phyloP scores from a whole-genome alignment of 1,140 invertebrate species.

The Glossosoma conforme region DNA sequence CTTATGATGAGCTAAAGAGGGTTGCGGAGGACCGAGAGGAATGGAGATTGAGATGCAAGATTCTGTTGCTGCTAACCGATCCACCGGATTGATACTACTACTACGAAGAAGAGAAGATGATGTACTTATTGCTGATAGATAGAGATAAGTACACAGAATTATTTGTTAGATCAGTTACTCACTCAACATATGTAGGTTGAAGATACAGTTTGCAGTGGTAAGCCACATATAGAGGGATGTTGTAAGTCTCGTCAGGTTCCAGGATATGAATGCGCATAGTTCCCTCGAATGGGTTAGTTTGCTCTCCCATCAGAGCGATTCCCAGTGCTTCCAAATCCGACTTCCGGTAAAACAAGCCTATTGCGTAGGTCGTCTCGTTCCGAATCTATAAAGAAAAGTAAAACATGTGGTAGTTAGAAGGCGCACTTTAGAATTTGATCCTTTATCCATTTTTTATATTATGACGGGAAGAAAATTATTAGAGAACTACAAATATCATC shows the following conservation, averaged over 20 bases:
- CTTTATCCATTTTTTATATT: too few relatives aligned
- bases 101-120: too few relatives aligned
- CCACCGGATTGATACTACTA: too few relatives aligned
- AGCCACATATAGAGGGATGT: conserved; percentile 72
- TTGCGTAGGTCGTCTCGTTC: conserved; percentile 71
- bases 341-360: conserved; percentile 71
- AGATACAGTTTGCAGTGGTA: conserved; percentile 75
- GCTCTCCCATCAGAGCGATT: conserved; percentile 57
- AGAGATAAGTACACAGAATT: too few relatives aligned
- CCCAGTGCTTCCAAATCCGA: conserved; percentile 60
- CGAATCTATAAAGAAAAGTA: conserved; percentile 52
- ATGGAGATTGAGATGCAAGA: too few relatives aligned
- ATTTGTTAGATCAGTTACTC: conserved; percentile 46
- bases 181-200: conserved; percentile 69
- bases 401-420: conserved; percentile 1
- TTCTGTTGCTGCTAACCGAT: too few relatives aligned
- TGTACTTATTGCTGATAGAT: too few relatives aligned
- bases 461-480: too few relatives aligned
- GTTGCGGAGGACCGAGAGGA: too few relatives aligned
- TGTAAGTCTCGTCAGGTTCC: conserved; percentile 67
- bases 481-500: too few relatives aligned
- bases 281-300: conserved; percentile 72
- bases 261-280: conserved; percentile 67
- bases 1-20: too few relatives aligned
- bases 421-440: too few relatives aligned